Conservation (phyloP, 1,140 invertebrate genomes). For the Eurosta solidaginis region DNA sequence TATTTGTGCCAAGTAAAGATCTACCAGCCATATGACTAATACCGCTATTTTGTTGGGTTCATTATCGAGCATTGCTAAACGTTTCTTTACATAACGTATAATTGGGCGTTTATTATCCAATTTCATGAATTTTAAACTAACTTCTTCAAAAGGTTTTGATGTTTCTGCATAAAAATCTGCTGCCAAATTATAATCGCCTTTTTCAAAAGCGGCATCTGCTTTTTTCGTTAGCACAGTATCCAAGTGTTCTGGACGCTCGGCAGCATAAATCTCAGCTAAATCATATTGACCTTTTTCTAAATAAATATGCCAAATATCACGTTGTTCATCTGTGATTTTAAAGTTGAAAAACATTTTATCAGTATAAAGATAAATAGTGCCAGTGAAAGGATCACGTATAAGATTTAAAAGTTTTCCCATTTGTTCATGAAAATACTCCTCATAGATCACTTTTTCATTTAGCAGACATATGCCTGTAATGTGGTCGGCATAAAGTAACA, state of each 20-base stretch:
- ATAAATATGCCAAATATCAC: slow-evolving; percentile 90
- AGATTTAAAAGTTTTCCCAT: slow-evolving; percentile 83
- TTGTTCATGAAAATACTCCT: slow-evolving; percentile 81
- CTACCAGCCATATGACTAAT: slow-evolving; percentile 91
- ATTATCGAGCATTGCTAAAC: slow-evolving; percentile 64
- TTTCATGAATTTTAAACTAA: slow-evolving; percentile 90
- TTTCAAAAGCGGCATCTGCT: slow-evolving; percentile 84
- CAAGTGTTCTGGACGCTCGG: slow-evolving; percentile 76
- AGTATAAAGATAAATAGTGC: slow-evolving; percentile 86
- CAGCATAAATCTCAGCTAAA: slow-evolving; percentile 80
- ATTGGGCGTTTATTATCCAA: slow-evolving; percentile 81
- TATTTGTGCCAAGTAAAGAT: slow-evolving; percentile 88
- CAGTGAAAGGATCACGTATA: slow-evolving; percentile 78
- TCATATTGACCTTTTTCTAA: slow-evolving; percentile 86
- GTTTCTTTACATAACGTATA: slow-evolving; percentile 81
- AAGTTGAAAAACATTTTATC: slow-evolving; percentile 85
- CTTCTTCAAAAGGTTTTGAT: slow-evolving; percentile 90
- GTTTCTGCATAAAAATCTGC: slow-evolving; percentile 88
- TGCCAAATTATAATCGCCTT: slow-evolving; percentile 81
- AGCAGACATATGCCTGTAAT: slow-evolving; percentile 84
- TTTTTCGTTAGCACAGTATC: slow-evolving; percentile 87
- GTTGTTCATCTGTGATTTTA: slow-evolving; percentile 81
- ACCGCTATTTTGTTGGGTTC: slow-evolving; percentile 78
- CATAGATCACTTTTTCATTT: slow-evolving; percentile 85
- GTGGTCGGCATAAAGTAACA: slow-evolving; percentile 82